A percentile compares a stretch with the other conserved stretches of the same genome.
These are phyloP conservation scores for Torymus auratus DNA, from an alignment of 2,888 invertebrate genomes.

Conservation along the genomic window DNA sequence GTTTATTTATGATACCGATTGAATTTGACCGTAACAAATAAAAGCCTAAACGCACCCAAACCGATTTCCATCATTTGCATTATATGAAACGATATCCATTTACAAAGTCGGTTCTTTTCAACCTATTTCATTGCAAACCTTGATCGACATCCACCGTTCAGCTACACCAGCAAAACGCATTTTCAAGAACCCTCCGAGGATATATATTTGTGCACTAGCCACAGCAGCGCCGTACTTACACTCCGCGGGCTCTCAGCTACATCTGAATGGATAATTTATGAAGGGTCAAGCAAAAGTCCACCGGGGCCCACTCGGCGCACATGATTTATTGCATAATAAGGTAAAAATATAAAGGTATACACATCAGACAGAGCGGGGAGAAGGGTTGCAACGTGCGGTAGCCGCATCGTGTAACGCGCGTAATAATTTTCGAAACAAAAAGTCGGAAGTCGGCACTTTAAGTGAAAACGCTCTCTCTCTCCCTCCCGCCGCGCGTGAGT, in stretches of 20 bases:
- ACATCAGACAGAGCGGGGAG: not conserved
- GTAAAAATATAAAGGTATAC: conserved; percentile 16
- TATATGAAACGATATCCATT: too few relatives aligned
- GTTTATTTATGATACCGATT: too few relatives aligned
- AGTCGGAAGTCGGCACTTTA: conserved; percentile 57
- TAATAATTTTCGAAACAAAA: conserved; percentile 49
- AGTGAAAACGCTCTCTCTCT: conserved; percentile 44
- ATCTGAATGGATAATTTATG: conserved; percentile 50
- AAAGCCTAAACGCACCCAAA: too few relatives aligned
- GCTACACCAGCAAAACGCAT: conserved; percentile 16
- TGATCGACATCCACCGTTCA: not conserved
- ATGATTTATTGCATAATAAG: conserved; percentile 53
- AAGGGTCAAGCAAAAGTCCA: conserved; percentile 34
- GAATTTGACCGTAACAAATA: too few relatives aligned
- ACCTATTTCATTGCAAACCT: too few relatives aligned
- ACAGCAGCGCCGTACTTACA: not conserved
- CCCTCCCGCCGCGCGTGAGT: too few relatives aligned
- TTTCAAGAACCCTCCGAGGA: conserved; percentile 36
- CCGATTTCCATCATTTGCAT: too few relatives aligned
- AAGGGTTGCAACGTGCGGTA: conserved; percentile 23
- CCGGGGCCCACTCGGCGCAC: not conserved
- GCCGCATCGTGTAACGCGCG: conserved; percentile 3
- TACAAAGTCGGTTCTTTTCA: too few relatives aligned
- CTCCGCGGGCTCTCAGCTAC: not conserved
- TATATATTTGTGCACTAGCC: conserved; percentile 40